Conservation (phyloP, 2,113 vertebrate genomes). For the Sorex fumeus region DNA sequence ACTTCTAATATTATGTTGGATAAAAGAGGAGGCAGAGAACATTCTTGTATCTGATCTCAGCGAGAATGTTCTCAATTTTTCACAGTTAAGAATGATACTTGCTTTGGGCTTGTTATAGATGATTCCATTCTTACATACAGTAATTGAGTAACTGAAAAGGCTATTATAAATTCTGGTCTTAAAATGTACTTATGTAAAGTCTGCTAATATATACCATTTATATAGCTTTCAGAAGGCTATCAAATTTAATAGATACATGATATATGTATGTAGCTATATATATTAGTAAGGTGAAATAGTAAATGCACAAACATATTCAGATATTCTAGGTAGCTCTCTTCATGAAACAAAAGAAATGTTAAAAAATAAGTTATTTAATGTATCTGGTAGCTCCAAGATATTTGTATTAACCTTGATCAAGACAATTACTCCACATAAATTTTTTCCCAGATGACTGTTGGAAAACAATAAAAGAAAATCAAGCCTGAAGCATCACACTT, state of each 20-base stretch:
- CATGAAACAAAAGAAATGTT: not conserved
- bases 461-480: constrained; percentile 16
- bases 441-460: not conserved
- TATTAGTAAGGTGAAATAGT: not conserved
- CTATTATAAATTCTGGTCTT: constrained; percentile 28
- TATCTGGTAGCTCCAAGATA: not conserved
- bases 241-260: no score
- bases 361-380: constrained; percentile 30
- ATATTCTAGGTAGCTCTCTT: not conserved
- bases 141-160: not conserved
- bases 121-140: no score
- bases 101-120: no score
- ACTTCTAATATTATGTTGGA: no score
- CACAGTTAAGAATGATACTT: no score
- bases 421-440: not conserved
- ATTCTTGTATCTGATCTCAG: no score
- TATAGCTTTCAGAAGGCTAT: no score
- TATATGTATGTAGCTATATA: no score
- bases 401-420: not conserved
- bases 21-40: no score
- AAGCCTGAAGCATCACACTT: not conserved
- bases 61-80: no score
- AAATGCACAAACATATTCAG: not conserved
- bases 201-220: not conserved
- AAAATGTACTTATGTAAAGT: constrained; percentile 36